Evolutionary conservation across 2,113 vertebrate genomes (phyloP).

Genomic region (Protobothrops mucrosquamatus): DNA sequence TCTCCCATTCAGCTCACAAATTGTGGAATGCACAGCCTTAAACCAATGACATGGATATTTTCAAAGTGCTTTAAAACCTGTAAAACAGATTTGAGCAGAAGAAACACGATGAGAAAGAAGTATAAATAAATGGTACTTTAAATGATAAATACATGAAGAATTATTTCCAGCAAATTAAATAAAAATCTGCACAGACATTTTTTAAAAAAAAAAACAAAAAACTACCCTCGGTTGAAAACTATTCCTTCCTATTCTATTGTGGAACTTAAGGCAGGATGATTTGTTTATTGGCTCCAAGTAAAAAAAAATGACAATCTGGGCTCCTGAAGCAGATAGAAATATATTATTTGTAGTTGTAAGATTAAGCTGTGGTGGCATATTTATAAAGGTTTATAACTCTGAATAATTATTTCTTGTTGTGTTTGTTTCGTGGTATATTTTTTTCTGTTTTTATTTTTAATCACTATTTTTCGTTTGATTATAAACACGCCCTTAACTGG

Average conservation of each 20-base stretch:
- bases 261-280: not conserved
- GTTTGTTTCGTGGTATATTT: not conserved
- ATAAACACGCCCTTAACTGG: not conserved
- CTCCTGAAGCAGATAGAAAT: not conserved
- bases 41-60: not conserved
- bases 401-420: not conserved
- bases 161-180: not conserved
- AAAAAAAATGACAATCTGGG: not conserved
- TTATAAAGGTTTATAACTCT: not conserved
- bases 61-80: not conserved
- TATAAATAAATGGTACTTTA: not conserved
- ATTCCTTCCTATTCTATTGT: not conserved
- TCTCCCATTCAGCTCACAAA: not conserved
- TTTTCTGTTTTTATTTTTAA: not conserved
- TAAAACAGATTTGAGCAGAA: not conserved
- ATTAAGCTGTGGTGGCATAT: not conserved
- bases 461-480: not conserved
- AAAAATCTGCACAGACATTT: not conserved
- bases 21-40: not conserved
- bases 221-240: not conserved
- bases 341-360: not conserved
- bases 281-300: not conserved
- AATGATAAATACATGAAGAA: not conserved
- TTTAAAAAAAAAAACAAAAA: not conserved
- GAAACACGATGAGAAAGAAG: not conserved